Evolutionary conservation across 2,797 vertebrate genomes (phyloP).

Genomic region (Spea hammondii): DNA sequence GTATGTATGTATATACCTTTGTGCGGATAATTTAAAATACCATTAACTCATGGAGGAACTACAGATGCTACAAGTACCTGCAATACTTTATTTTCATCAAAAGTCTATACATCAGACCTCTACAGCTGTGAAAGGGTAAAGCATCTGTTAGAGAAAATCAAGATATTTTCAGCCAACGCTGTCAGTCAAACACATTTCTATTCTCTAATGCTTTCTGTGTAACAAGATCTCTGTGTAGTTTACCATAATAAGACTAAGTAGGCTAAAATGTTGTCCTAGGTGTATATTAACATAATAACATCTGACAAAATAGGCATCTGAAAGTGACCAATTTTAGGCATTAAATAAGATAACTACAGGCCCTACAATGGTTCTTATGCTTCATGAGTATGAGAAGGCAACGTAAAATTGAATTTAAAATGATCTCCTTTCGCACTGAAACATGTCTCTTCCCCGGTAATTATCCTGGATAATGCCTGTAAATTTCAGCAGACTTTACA

Average conservation of each 20-base stretch:
- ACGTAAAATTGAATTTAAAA: constrained; percentile 76
- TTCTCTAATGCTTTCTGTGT: constrained; percentile 51
- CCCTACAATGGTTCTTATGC: constrained; percentile 60
- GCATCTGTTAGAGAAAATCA: constrained; percentile 18
- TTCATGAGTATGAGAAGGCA: constrained; percentile 63
- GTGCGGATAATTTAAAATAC: too few relatives aligned
- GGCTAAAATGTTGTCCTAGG: constrained; percentile 64
- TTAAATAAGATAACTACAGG: constrained; percentile 57
- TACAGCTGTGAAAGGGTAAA: constrained; percentile 26
- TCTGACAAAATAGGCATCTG: constrained; percentile 60
- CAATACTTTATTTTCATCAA: too few relatives aligned
- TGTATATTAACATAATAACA: constrained; percentile 50
- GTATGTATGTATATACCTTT: too few relatives aligned
- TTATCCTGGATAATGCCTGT: constrained; percentile 79
- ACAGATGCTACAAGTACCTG: too few relatives aligned
- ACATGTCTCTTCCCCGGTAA: constrained; percentile 73
- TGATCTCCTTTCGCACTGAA: constrained; percentile 76
- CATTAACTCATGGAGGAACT: too few relatives aligned
- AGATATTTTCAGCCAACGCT: constrained; percentile 36
- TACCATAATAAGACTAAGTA: constrained; percentile 57
- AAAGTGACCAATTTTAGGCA: constrained; percentile 63
- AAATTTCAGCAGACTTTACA: constrained; percentile 73
- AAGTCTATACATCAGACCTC: too few relatives aligned
- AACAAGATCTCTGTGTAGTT: constrained; percentile 54
- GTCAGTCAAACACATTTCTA: constrained; percentile 48